Conservation (phyloP, 1,140 invertebrate species). For the Hydropsyche tenuis region DNA sequence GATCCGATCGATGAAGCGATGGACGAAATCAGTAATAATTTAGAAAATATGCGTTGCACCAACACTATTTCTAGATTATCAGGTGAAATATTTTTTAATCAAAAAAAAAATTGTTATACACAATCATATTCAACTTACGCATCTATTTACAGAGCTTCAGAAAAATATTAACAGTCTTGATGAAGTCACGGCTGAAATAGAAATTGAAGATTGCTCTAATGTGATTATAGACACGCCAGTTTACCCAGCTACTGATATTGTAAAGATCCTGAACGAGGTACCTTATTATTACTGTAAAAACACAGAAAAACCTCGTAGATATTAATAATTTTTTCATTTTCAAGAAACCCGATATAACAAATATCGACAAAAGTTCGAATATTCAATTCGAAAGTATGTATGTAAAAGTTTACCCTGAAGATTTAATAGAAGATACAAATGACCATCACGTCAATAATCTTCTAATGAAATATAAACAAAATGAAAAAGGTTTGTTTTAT, state of each 20-base stretch:
- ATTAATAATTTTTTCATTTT: conserved; percentile 23
- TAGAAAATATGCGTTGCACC: conserved; percentile 40
- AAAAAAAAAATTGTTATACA: too few species aligned
- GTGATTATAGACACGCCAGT: conserved; percentile 74
- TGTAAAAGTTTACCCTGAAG: conserved; percentile 41
- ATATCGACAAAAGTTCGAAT: conserved; percentile 12
- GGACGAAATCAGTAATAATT: conserved; percentile 63
- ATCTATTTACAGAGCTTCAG: conserved; percentile 4
- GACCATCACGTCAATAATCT: conserved; percentile 71
- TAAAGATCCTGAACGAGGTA: conserved; percentile 64
- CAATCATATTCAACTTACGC: background rate
- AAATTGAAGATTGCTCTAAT: conserved; percentile 72
- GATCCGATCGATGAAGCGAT: conserved; percentile 67
- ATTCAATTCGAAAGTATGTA: conserved; percentile 40
- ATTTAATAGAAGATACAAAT: conserved; percentile 13
- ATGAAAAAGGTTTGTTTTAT: conserved; percentile 56
- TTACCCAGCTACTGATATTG: conserved; percentile 68
- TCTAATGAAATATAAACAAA: conserved; percentile 68
- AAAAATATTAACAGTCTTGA: background rate
- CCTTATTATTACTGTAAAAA: background rate
- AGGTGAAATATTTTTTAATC: background rate
- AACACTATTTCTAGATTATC: conserved; percentile 9
- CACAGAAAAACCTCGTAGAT: background rate
- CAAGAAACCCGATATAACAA: conserved; percentile 42
- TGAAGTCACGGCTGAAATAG: conserved; percentile 71